phyloP scores from a whole-genome alignment of 2,888 invertebrate species.

The Drosophila hawaiiensis region DNA sequence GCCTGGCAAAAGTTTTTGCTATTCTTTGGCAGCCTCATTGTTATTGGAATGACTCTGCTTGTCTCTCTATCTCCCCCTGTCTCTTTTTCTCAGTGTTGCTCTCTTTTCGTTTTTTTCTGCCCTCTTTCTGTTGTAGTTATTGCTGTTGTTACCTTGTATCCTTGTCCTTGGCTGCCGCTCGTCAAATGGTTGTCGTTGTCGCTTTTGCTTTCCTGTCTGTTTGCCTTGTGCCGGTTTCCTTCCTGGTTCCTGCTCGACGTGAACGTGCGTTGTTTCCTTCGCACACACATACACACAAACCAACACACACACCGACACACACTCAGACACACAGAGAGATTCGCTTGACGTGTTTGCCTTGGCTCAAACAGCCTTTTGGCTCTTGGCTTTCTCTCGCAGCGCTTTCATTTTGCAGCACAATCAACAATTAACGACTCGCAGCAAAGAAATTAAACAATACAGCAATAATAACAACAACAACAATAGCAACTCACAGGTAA shows the following conservation, averaged over 20 bases:
- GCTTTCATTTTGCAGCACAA: slow-evolving; percentile 20
- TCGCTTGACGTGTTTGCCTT: slow-evolving; percentile 40
- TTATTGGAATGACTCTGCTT: slow-evolving; percentile 68
- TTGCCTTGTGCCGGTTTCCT: slow-evolving; percentile 66
- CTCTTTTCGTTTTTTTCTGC: slow-evolving; percentile 9
- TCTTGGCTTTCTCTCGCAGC: slow-evolving; percentile 14
- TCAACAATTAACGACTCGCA: slow-evolving; percentile 39
- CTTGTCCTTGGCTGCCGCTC: slow-evolving; percentile 64
- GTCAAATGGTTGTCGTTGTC: slow-evolving; percentile 41
- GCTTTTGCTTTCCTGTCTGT: slow-evolving; percentile 71
- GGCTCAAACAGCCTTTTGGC: slow-evolving; percentile 25
- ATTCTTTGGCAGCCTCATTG: slow-evolving; percentile 55
- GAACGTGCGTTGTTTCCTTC: slow-evolving; percentile 76
- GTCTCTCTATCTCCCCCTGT: not conserved
- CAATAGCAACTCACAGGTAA: not conserved
- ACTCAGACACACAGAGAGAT: not conserved
- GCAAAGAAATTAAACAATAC: slow-evolving; percentile 38
- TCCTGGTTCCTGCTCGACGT: slow-evolving; percentile 77
- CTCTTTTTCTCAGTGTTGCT: not conserved
- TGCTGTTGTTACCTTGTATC: slow-evolving; percentile 63
- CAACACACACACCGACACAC: not conserved
- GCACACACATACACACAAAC: slow-evolving; percentile 10
- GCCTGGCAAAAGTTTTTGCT: slow-evolving; percentile 56
- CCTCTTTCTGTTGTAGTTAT: slow-evolving; percentile 69
- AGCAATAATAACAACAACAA: slow-evolving; percentile 28